Conservation (phyloP, 2,888 invertebrate genomes). For the Eugnorisma glareosa region DNA sequence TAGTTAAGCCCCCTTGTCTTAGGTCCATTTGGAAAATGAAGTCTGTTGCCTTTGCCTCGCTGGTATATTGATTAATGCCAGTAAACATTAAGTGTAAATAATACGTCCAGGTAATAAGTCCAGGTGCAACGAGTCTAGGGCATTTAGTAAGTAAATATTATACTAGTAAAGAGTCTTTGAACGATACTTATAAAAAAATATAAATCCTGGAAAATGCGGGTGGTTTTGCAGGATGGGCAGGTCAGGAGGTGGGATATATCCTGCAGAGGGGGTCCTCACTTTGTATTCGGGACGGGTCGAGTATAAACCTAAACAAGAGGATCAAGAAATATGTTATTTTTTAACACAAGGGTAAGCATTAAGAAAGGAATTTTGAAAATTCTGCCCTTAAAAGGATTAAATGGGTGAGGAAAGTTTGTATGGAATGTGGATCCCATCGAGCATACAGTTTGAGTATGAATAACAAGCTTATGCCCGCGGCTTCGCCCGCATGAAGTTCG, state of each 20-base stretch:
- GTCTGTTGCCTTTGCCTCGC: neutral
- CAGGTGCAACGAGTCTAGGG: neutral
- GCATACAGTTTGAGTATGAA: neutral
- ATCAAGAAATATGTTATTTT: neutral
- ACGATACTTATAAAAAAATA: no score
- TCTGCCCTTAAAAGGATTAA: neutral
- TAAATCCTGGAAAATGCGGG: no score
- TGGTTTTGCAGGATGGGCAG: no score
- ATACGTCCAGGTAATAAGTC: no score
- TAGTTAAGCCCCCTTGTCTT: neutral
- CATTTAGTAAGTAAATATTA: neutral
- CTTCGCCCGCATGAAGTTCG: no score
- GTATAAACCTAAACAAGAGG: no score
- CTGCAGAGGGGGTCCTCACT: no score
- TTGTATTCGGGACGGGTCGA: no score
- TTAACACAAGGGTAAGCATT: no score
- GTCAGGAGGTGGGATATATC: no score
- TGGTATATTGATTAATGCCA: neutral
- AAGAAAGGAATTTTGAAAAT: neutral
- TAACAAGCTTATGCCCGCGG: no score
- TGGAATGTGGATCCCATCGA: neutral
- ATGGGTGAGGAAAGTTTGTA: neutral
- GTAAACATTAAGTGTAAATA: neutral
- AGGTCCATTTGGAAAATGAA: neutral
- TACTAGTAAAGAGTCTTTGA: no score